A percentile compares a stretch with the other conserved stretches of the same genome.
phyloP scores from a whole-genome alignment of 2,113 vertebrate genomes.

The Rhea pennata region DNA sequence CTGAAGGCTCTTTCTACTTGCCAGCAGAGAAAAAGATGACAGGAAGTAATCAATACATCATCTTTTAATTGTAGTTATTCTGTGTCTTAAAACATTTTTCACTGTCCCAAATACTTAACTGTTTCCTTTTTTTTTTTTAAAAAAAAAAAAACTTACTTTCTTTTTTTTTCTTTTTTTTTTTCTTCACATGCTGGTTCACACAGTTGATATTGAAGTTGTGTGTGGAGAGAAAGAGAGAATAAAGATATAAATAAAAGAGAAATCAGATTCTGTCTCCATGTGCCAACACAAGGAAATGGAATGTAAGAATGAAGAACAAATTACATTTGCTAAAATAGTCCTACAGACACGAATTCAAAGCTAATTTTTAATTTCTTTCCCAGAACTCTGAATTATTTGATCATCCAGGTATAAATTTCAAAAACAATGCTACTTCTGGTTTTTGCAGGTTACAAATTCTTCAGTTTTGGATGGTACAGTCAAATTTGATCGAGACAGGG shows the following conservation, averaged over 20 bases:
- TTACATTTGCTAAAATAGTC: conserved; percentile 21
- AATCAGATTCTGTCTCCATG: conserved; percentile 25
- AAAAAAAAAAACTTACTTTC: background rate
- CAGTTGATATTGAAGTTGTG: background rate
- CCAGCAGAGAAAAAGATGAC: background rate
- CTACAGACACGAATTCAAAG: conserved; percentile 14
- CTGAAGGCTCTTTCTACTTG: background rate
- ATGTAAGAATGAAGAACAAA: conserved; percentile 32
- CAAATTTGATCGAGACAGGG: background rate
- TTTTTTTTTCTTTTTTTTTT: background rate
- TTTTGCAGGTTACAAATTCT: background rate
- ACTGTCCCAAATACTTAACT: background rate
- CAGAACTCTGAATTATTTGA: conserved; percentile 18
- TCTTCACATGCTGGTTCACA: background rate
- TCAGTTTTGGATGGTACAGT: background rate
- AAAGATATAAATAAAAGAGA: background rate
- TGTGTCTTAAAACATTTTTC: background rate
- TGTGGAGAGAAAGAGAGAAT: background rate
- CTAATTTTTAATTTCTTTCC: conserved; percentile 6
- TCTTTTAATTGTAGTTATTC: background rate
- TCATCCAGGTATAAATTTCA: background rate
- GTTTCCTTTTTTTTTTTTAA: background rate
- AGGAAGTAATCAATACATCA: background rate
- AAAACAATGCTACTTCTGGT: background rate
- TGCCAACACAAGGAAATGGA: conserved; percentile 20